A percentile compares a stretch with the other conserved stretches of the same genome.
Conservation (phyloP, 2,888 invertebrate genomes). For the Andrena flavipes region DNA sequence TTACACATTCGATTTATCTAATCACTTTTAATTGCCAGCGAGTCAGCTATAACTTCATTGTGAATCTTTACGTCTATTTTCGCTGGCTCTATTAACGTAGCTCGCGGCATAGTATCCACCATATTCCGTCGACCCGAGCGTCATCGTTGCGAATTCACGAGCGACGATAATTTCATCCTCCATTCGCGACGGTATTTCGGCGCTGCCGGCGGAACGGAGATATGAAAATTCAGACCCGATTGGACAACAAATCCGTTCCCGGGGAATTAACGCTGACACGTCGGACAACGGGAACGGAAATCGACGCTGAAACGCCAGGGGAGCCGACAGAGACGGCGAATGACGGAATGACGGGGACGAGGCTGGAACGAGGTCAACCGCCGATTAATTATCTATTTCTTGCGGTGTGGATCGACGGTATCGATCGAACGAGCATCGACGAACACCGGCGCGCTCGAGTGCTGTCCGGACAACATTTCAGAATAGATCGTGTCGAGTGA, state of each 20-base stretch:
- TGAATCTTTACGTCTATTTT: too few relatives aligned
- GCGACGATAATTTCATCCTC: constrained; percentile 6
- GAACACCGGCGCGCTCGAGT: constrained; percentile 5
- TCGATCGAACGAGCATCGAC: constrained; percentile 48
- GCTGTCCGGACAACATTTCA: constrained; percentile 20
- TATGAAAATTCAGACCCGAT: constrained; percentile 31
- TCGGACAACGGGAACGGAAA: constrained; percentile 41
- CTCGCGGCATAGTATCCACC: not conserved
- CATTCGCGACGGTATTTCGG: constrained; percentile 10
- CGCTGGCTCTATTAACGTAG: too few relatives aligned
- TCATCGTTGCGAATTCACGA: constrained; percentile 3
- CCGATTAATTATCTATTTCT: constrained; percentile 65
- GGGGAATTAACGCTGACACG: constrained; percentile 52
- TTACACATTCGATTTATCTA: too few relatives aligned
- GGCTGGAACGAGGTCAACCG: constrained; percentile 54
- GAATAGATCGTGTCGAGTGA: constrained; percentile 37
- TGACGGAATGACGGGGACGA: constrained; percentile 31
- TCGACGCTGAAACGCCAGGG: constrained; percentile 34
- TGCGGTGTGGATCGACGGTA: constrained; percentile 36
- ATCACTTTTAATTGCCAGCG: too few relatives aligned
- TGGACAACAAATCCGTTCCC: constrained; percentile 41
- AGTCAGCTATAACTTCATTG: too few relatives aligned
- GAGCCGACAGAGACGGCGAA: constrained; percentile 21
- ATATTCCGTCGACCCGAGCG: not conserved
- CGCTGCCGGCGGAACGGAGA: not conserved